Evolutionary conservation across 2,797 vertebrate species (phyloP), one percentile per base, ranked within the genome.

Genomic region (Coregonus sp.): DNA sequence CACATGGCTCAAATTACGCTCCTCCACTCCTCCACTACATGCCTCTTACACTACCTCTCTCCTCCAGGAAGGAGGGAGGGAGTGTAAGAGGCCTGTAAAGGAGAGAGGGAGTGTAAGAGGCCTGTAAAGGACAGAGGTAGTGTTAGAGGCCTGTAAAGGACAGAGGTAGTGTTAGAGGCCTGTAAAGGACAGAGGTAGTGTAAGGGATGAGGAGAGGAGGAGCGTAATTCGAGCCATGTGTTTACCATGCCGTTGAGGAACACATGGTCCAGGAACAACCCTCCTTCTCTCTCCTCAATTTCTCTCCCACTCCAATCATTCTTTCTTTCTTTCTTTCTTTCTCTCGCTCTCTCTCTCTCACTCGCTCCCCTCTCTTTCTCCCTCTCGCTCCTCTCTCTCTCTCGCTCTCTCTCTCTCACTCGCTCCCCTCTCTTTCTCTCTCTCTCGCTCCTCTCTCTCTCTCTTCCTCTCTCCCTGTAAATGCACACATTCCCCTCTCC

Each of bases 1-100:
- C 93, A 93, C 81, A 61, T 72, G 76, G 82, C 87, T 94, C 91
- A 5, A 2, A 33, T 94, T 93, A 90, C 93, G 52, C 68, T n/a
- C 73, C 63, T 29, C 75, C 69, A 51, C 56, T 35, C 18, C 52
- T 67, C 82, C 14, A 12, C 76, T 18, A 15, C 76, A 77, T 74
- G 7, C 59, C 80, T 1, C 52, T 18, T 66, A 66, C 69, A 1
- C 65, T 16, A 78, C 72, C 77, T 76, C 78, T 72, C 61, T 4
- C 70, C 9, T 47, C 11, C 40, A 47, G 40, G 40, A 47, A 47
- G 40, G 40, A 47, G 40, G 11, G 9, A 47, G 11, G 9, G 40
- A 47, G 40, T 47, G 40, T 11, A 47, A 12, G 40, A 47, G 9
- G 40, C 31, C 31, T 33, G 31, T 33, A 33, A 33, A 33, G 31